These are phyloP conservation scores for Geodia barretti DNA, from an alignment of 37 sponge, comb jelly and placozoan genomes.

Conservation along the genomic window DNA sequence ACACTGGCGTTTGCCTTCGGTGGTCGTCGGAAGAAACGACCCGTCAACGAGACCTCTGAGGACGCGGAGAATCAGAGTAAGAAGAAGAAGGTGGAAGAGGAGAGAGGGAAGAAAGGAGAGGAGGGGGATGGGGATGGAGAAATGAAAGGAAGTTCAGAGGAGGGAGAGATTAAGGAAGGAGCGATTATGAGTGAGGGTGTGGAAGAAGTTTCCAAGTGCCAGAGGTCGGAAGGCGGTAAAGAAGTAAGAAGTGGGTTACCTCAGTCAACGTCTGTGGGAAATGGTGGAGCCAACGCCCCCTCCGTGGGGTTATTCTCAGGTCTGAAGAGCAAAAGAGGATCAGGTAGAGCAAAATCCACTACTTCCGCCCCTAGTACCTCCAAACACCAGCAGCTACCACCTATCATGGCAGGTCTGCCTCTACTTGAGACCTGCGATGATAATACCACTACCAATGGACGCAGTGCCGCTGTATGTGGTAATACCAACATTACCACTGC, in stretches of 20 bases:
- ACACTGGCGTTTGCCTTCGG: slow-evolving; percentile 12
- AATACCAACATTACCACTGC: no score
- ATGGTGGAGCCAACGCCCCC: no score
- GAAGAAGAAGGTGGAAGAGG: background rate
- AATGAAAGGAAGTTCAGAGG: background rate
- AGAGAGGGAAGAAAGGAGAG: background rate
- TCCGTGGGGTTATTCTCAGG: no score
- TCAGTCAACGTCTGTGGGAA: no score
- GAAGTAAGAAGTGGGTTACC: background rate
- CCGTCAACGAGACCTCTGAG: background rate
- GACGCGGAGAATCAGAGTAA: background rate
- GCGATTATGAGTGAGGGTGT: background rate
- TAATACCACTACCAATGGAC: no score
- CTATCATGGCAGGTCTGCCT: no score
- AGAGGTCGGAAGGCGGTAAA: background rate
- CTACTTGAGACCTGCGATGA: no score
- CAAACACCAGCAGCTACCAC: no score
- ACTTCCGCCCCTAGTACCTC: no score
- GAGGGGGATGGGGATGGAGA: background rate
- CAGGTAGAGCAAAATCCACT: no score
- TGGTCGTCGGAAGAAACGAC: slow-evolving; percentile 21
- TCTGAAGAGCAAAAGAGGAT: background rate
- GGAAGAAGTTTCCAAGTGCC: background rate
- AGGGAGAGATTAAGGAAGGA: background rate
- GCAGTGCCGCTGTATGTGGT: no score